Evolutionary conservation across 2,888 invertebrate species (phyloP), one percentile per base, ranked within the genome.

Genomic region (Anoplius nigerrimus): DNA sequence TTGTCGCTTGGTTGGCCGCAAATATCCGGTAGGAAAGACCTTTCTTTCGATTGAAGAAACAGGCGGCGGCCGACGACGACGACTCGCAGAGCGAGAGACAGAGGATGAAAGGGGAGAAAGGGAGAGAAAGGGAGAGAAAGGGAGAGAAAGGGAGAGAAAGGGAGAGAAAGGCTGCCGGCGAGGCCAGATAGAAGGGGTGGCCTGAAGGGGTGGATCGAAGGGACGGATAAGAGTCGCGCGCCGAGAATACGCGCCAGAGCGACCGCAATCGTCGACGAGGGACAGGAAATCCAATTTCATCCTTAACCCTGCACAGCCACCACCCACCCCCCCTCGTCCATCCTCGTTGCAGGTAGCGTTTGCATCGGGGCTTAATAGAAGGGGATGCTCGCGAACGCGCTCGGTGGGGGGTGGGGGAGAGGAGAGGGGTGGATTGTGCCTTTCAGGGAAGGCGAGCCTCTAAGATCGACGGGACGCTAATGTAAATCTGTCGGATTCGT

Each of bases 221-320:
- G 48, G 20, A 48, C 48, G 43, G 60, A 53, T 61, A 59, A 53
- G 65, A 60, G 52, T 64, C 22, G 20, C 34, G 42, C 58, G 63
- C 63, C 56, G 57, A 18, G 55, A 61, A 27, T 48, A 48, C 62
- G 62, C 57, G 62, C 53, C 52, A 64, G 59, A 21, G 54, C 46
- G 56, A 52, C 55, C 46, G 43, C 42, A 42, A 48, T 64, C 48
- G 22, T 20, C 63, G 55, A 42, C 58, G 56, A 27, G 69, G 64
- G 73, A 71, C 60, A 52, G 72, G 61, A 75, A 78, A 78, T 78
- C 75, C 73, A 78, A 78, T 78, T 78, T 75, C 43, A 56, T 54
- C 66, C 63, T 75, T 75, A 77, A 65, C 71, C 51, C 63, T 24
- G 34, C 42, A 45, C 54, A 53, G 18, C 48, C 48, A 18, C 42